A percentile compares a stretch with the other conserved stretches of the same genome.
phyloP scores from a whole-genome alignment of 2,113 vertebrate species.

The Eublepharis macularius region DNA sequence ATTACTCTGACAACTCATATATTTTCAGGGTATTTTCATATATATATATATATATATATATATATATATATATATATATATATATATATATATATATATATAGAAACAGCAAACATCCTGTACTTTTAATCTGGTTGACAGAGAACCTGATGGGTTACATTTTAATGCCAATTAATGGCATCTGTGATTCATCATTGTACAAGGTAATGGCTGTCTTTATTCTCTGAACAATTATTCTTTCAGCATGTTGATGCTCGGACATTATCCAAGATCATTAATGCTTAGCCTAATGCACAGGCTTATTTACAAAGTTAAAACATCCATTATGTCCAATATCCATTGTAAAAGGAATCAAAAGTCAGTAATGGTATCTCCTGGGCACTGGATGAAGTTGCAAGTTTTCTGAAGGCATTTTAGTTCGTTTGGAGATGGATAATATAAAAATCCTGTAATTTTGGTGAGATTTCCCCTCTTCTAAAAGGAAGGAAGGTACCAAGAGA shows the following conservation, averaged over 20 bases:
- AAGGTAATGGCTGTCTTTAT: neutral
- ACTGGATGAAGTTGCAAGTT: neutral
- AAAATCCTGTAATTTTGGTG: neutral
- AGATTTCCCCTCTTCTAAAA: neutral
- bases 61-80: fast-evolving
- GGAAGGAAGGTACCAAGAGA: neutral
- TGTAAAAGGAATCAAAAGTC: neutral
- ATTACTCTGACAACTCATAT: neutral
- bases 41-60: fast-evolving
- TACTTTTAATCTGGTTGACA: neutral
- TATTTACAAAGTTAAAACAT: constrained; percentile 25
- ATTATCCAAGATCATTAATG: constrained; percentile 1
- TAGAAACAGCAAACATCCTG: neutral
- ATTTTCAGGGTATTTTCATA: constrained; percentile 15
- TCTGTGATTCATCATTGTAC: neutral
- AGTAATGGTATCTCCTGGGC: neutral
- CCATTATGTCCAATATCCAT: fast-evolving
- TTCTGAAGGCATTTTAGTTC: neutral
- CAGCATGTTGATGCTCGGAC: neutral
- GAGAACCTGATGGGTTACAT: neutral
- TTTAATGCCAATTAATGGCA: neutral
- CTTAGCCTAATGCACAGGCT: neutral
- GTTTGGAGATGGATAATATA: neutral
- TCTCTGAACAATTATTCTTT: constrained; percentile 3
- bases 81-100: fast-evolving